Base-by-base conservation (phyloP, 1,140 invertebrate genomes). In the Drosophila erecta region DNA sequence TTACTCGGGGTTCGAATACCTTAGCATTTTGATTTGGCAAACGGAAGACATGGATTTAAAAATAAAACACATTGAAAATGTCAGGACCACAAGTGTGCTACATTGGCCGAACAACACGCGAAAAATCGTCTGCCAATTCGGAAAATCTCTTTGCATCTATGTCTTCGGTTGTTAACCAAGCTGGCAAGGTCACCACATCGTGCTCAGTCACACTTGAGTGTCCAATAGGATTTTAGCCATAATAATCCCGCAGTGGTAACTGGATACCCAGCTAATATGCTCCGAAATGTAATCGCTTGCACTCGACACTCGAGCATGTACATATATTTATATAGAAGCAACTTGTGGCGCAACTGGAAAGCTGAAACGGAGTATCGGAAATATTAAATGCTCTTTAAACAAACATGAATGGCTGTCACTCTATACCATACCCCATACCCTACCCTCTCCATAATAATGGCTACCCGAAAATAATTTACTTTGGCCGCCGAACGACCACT, bases 1-100 rank as follows among this genome's bases (percentile, higher is more conserved):
- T 69, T 46, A 15, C 22, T 44, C 38, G 35, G 40, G 20, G 38
- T 41, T 35, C 37, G 37, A 56, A 51, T 35, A 15, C 51, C 51
- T 58, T 37, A 11, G 17, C 49, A 46, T 30, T 56, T 46, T 56
- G 38, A 49, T 55, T 74, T 74, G 53, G 47, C 41, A 51, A 43
- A 35, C 15, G 33, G 40, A 50, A 38, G 55, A 33, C 47, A 62
- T 27, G 54, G 54, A 47, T 57, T 77, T 85, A 81, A 79, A 86
- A 79, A 81, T 87, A 86, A 81, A 78, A 54, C 27, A 30, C 43
- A 33, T 60, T 54, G 69, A 64, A 86, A 87, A 83, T 86, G 83
- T 86, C 81, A 86, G 71, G 78, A 76, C 70, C 71, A 75, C 79
- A 81, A 50, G 62, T 76, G 59, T 77, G 56, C 60, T 58, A 74